Evolutionary conservation across 2,113 vertebrate species (phyloP), one percentile per base, ranked within the genome.

Genomic region (Ammodytes marinus): DNA sequence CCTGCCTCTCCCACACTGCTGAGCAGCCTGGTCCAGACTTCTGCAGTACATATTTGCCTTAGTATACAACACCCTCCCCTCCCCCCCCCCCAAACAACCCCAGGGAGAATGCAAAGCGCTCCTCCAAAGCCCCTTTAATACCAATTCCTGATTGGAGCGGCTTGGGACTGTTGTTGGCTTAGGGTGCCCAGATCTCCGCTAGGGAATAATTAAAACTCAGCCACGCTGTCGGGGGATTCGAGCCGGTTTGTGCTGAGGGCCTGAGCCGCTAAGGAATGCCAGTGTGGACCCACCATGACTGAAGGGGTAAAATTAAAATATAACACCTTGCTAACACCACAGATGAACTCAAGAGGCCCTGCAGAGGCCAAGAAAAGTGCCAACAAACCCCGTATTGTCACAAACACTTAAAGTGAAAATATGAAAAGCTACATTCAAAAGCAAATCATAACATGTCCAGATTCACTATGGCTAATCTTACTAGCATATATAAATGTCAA

Each of bases 191-290:
- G 86, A 82, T 86, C 87, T 85, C 88, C 90, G 55, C 89, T 80
- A 75, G 82, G 66, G 84, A 91, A 89, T 89, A 84, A 94, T 94
- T 92, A 92, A 92, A 92, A 90, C 79, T 83, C 67, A 85, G 83
- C 63, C 67, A 84, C 78, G 89, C 74, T 39, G 72, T 63, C 11
- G 69, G 76, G 83, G 78, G 81, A 82, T 88, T 27, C 65, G 79
- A 84, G 83, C 14, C 8, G 76, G 73, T 76, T 86, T 89, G 75
- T 79, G 80, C 82, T 66, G 82, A 81, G 70, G 81, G 77, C 79
- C 90, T 94, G 91, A 95, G 93, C 93, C 57, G 79, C 93, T 91
- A 42, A 88, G 91, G 93, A 95, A 95, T 95, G 94, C 90, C 84
- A 84, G 79, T 74, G 87, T 88, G 77, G 77, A 83, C 79, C 43